Conservation (phyloP, 1,140 invertebrate genomes). For the Hormaphis cornu region DNA sequence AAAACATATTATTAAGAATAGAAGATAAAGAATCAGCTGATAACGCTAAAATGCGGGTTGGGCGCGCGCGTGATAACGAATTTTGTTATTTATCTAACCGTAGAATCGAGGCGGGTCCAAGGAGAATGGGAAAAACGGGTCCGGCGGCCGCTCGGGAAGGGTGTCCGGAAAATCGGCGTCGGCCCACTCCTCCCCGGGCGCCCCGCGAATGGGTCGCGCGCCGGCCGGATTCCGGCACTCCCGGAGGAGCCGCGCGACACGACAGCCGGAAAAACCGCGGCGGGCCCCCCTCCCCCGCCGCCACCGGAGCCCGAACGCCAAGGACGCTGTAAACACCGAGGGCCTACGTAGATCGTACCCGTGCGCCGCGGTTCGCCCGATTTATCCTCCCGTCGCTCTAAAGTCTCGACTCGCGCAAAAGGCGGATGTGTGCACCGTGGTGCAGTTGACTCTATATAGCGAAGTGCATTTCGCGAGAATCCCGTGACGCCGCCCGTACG, state of each 20-base stretch:
- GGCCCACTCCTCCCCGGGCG: too few species aligned
- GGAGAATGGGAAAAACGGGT: neutral
- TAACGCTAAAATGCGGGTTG: slow-evolving; percentile 3
- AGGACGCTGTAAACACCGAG: slow-evolving; percentile 23
- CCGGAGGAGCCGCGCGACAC: rapidly evolving
- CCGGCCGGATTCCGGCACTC: too few species aligned
- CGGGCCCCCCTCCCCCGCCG: too few species aligned
- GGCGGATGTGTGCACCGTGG: slow-evolving; percentile 17
- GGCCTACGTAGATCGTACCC: slow-evolving; percentile 13
- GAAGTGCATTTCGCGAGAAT: neutral
- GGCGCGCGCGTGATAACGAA: slow-evolving; percentile 2
- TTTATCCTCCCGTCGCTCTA: slow-evolving; percentile 7
- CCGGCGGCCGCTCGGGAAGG: too few species aligned
- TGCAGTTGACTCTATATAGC: neutral
- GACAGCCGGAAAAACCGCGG: neutral
- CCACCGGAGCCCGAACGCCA: neutral
- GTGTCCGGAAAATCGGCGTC: neutral
- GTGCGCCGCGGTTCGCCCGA: neutral
- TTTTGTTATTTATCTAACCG: too few species aligned
- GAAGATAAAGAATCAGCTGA: too few species aligned
- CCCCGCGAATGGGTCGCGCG: too few species aligned
- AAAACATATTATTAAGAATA: too few species aligned
- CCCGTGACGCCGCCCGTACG: too few species aligned
- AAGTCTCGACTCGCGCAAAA: slow-evolving; percentile 11
- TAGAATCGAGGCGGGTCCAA: neutral